These are phyloP conservation scores for Sitta carolinensis DNA, from an alignment of 2,797 vertebrate genomes.

Conservation along the genomic window DNA sequence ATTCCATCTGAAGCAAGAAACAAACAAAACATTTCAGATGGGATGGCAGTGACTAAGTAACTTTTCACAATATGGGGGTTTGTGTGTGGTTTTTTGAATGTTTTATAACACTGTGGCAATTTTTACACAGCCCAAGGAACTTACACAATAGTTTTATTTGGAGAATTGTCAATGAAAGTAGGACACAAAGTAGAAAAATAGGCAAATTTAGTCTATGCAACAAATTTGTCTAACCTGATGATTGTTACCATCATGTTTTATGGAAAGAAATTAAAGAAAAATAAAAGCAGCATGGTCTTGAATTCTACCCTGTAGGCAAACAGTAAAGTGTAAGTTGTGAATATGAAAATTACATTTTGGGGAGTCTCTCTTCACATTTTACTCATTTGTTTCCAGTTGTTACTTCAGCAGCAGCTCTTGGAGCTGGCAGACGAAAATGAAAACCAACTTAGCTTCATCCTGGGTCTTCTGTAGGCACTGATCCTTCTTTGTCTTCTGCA, in stretches of 20 bases:
- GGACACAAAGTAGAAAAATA: neutral
- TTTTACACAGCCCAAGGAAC: neutral
- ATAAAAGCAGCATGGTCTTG: neutral
- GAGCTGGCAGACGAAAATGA: neutral
- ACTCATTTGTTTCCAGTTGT: neutral
- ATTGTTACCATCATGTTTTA: neutral
- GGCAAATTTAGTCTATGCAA: neutral
- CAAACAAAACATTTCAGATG: neutral
- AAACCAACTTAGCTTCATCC: neutral
- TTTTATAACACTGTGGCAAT: neutral
- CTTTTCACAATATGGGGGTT: neutral
- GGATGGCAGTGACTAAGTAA: neutral
- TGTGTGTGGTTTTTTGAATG: neutral
- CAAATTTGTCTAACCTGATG: neutral
- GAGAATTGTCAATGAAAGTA: neutral
- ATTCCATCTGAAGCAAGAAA: conserved; percentile 18
- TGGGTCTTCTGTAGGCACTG: neutral
- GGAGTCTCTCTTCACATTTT: neutral
- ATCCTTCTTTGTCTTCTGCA: neutral
- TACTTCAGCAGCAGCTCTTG: neutral
- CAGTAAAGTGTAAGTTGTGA: neutral
- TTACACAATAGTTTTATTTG: neutral
- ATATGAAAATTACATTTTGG: neutral
- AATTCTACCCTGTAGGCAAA: neutral
- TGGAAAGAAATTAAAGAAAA: neutral